Base-by-base conservation (phyloP, 2,113 vertebrate species). In the Theristicus caerulescens region DNA sequence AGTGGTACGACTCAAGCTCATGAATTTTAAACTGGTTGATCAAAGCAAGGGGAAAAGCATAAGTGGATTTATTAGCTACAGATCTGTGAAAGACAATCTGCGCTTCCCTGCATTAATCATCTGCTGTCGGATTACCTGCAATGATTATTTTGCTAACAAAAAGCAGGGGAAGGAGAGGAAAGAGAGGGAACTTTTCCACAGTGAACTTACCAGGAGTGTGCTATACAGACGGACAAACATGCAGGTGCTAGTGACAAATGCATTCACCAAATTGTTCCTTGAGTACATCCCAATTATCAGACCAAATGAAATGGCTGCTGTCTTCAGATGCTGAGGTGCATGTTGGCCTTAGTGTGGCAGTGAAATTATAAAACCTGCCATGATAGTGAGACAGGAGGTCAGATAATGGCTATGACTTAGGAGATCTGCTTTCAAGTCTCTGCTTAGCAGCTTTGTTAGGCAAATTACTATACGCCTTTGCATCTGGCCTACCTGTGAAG, bases 11-110 rank as follows among this genome's bases (percentile, higher is more conserved):
- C 52, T 85, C 54, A 69, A 57, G 9, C 54, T 69, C 54, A 57
- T 92, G 52, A 84, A 62, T 96, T 96, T 94, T 64, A 93, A 84
- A 91, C 42, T 86, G 27, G 86, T 82, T 95, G 71, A 40, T 72
- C 71, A 92, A 93, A 92, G 58, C 40, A 62, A 86, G 40, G n/a
- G 47, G 18, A 71, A 86, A 40, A 85, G 31, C 13, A 0, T 84
- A 77, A 84, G 27, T 82, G 27, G 40, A 80, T 91, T 94, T 88
- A 73, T 93, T 93, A 91, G 57, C 69, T 62, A 31, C 61, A 64
- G 44, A 49, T 77, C 79, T 77, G 44, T 91, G 47, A 84, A 84
- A 93, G 52, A 40, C 47, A 91, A 44, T 20, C n/a, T 89, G 32
- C 69, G 42, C 27, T 90, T 93, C 66, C 18, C 34, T 72, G 47